Conservation (phyloP, 2,797 vertebrate genomes). For the Enteromius viviparus region DNA sequence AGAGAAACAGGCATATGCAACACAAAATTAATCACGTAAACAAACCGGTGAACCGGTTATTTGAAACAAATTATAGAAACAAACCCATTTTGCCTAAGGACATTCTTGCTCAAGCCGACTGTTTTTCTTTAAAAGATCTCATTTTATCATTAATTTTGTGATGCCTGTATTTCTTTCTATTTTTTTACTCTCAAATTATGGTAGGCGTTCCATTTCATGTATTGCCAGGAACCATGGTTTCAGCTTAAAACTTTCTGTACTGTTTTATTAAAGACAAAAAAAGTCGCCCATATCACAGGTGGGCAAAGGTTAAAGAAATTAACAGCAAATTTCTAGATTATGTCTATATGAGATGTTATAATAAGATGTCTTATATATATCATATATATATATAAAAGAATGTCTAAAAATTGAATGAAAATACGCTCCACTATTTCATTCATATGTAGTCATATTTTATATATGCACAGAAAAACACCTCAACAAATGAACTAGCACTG, state of each 20-base stretch:
- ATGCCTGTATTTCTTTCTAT: not conserved
- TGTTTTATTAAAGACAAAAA: not conserved
- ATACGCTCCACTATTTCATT: not conserved
- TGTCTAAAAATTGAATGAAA: not conserved
- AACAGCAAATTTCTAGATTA: not conserved
- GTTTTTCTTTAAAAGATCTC: no score
- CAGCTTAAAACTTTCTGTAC: not conserved
- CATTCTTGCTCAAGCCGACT: no score
- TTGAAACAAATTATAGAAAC: not conserved
- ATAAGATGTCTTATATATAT: no score
- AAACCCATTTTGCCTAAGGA: not conserved
- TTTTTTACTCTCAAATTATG: no score
- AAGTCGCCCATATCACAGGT: not conserved
- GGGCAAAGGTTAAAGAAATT: not conserved
- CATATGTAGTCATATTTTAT: not conserved
- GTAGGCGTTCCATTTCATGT: no score
- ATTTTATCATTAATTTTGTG: not conserved
- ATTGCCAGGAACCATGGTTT: not conserved
- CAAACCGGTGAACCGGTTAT: not conserved
- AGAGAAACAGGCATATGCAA: not conserved
- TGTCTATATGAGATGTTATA: no score
- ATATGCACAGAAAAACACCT: slow-evolving; percentile 3
- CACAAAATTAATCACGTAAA: not conserved
- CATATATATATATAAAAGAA: no score
- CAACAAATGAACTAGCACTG: slow-evolving; percentile 16